These are phyloP conservation scores for Arctopsyche grandis DNA, from an alignment of 1,140 invertebrate genomes.

Conservation along the genomic window DNA sequence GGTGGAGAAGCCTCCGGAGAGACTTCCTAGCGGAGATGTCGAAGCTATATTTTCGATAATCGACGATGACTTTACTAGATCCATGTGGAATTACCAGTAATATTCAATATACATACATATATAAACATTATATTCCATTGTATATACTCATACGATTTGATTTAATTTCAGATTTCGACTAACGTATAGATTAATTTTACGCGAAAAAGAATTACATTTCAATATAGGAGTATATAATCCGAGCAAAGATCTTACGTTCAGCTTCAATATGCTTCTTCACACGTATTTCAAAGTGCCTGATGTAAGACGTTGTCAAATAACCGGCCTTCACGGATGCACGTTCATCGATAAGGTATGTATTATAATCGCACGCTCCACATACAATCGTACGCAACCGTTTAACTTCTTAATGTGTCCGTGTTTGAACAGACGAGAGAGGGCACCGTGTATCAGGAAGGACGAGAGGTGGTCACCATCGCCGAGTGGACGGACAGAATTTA, in stretches of 20 bases:
- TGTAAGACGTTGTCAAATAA: conserved; percentile 89
- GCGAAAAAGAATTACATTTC: conserved; percentile 91
- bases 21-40: conserved; percentile 87
- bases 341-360: conserved; percentile 96
- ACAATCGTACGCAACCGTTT: conserved; percentile 16
- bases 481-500: conserved; percentile 95
- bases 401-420: neutral
- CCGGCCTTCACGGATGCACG: conserved; percentile 89
- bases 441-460: conserved; percentile 84
- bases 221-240: conserved; percentile 92
- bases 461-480: conserved; percentile 87
- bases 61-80: conserved; percentile 91
- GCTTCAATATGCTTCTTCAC: conserved; percentile 92
- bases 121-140: conserved; percentile 20
- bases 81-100: conserved; percentile 94
- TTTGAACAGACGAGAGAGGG: conserved; percentile 77
- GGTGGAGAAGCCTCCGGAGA: conserved; percentile 86
- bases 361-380: conserved; percentile 42
- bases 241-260: conserved; percentile 89
- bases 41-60: conserved; percentile 91
- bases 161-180: conserved; percentile 75
- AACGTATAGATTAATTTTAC: conserved; percentile 86
- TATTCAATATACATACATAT: conserved; percentile 52
- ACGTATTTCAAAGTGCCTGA: conserved; percentile 97
- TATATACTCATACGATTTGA: neutral